Base-by-base conservation (phyloP, 2,797 vertebrate genomes). In the Coreius guichenoti region DNA sequence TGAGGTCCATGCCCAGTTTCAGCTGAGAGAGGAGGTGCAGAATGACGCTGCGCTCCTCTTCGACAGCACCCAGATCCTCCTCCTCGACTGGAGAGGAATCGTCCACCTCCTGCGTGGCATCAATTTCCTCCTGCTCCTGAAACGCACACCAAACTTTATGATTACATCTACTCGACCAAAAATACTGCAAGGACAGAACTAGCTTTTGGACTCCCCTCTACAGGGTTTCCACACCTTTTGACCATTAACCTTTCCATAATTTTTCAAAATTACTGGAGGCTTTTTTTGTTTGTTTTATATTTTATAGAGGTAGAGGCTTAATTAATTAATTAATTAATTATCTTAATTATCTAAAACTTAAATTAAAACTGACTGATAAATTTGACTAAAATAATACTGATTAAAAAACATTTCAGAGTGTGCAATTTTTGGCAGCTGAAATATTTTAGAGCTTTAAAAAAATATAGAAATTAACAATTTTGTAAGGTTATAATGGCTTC, bases 1-100 rank as follows among this genome's bases (percentile, higher is more conserved):
- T 99, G 92, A 99, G 96, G 92, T 99, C 98, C 98, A 99, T 99
- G 94, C 98, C 98, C 78, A 99, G 96, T 91, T 99, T 99, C 84
- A 99, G 97, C 94, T 99, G 98, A 33, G 98, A 99, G 88, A 99
- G 93, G 87, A 99, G 97, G 93, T 99, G 98, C 83, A 99, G 94
- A 91, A 99, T 99, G 90, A 99, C 95, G 8, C 98, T 99, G 84
- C 98, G 97, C 73, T 99, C 97, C 87, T 99, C 98, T 91, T 99
- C 98, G 87, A 99, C 97, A 0, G 95, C 97, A 9, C 96, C 97
- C 89, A 99, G 94, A 81, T 99, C 97, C 86, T 98, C 97, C 91
- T 99, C 98, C 87, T 96, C 95, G 88, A 96, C 92, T 0, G 96
- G 94, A 91, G 93, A 94, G 8, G 92, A 88, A 91, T 99, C 98